These are phyloP conservation scores for Amia ocellicauda DNA, from an alignment of 2,113 vertebrate species.

Conservation along the genomic window DNA sequence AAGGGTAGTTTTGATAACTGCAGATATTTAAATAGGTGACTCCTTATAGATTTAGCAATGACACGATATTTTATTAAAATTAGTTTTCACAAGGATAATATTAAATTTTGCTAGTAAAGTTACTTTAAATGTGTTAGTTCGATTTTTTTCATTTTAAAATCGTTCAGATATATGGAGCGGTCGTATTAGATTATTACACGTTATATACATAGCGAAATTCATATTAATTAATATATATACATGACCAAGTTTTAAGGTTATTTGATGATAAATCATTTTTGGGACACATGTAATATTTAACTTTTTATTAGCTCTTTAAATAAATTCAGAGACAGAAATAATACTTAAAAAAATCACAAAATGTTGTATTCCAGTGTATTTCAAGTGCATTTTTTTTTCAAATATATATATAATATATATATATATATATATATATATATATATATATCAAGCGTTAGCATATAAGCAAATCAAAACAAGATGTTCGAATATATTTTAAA, in stretches of 20 bases:
- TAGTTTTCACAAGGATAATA: too few species aligned
- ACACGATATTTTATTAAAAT: too few species aligned
- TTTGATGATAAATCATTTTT: constrained; percentile 51
- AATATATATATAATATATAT: constrained; percentile 76
- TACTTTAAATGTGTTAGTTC: too few species aligned
- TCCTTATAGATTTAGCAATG: too few species aligned
- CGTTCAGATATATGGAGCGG: neutral
- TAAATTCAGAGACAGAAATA: constrained; percentile 94
- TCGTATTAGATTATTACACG: neutral
- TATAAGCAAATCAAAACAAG: constrained; percentile 85
- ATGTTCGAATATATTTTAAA: constrained; percentile 91
- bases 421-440: constrained; percentile 67
- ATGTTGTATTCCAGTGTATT: constrained; percentile 99
- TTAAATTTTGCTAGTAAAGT: too few species aligned
- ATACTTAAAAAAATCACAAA: constrained; percentile 91
- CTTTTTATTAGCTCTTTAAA: constrained; percentile 99
- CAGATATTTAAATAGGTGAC: too few species aligned
- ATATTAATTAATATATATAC: neutral
- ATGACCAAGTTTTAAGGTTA: neutral
- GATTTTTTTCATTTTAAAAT: neutral
- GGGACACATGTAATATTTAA: constrained; percentile 79
- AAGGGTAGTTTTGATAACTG: too few species aligned
- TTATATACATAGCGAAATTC: neutral
- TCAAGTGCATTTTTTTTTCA: constrained; percentile 97
- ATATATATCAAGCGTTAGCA: constrained; percentile 88